Conservation (phyloP, 1,140 invertebrate species). For the Gonatopus flavifemur region DNA sequence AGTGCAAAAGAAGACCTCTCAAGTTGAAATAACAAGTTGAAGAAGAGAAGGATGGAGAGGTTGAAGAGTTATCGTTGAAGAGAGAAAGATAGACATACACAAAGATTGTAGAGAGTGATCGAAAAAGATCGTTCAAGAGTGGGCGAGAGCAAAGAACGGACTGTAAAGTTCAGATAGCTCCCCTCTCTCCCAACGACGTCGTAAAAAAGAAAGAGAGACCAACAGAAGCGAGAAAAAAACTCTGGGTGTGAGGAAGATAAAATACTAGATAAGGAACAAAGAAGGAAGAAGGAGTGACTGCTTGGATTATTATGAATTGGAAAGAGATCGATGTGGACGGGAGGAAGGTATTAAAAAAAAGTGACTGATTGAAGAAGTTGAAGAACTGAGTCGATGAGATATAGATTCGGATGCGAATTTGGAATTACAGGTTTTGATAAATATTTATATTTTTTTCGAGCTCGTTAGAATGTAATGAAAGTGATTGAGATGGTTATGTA, state of each 20-base stretch:
- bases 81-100: conserved; percentile 26
- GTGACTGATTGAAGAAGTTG: conserved; percentile 33
- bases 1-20: conserved; percentile 1
- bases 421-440: too few species aligned
- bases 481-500: too few species aligned
- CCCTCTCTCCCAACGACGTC: not conserved
- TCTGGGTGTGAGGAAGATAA: not conserved
- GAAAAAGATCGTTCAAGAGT: not conserved
- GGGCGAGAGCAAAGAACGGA: conserved; percentile 7
- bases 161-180: conserved; percentile 6
- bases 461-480: too few species aligned
- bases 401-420: too few species aligned
- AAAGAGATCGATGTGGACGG: too few species aligned
- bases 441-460: too few species aligned
- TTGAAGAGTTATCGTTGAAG: conserved; percentile 14
- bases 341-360: too few species aligned
- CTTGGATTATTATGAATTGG: too few species aligned
- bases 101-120: conserved; percentile 7
- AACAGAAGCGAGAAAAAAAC: conserved; percentile 5
- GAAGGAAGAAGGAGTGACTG: too few species aligned
- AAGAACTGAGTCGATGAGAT: conserved; percentile 23
- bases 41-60: conserved; percentile 16
- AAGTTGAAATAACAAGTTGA: conserved; percentile 14
- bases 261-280: conserved; percentile 14
- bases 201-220: not conserved